Evolutionary conservation across 2,888 invertebrate species (phyloP).

Genomic region (Tetropium fuscum): DNA sequence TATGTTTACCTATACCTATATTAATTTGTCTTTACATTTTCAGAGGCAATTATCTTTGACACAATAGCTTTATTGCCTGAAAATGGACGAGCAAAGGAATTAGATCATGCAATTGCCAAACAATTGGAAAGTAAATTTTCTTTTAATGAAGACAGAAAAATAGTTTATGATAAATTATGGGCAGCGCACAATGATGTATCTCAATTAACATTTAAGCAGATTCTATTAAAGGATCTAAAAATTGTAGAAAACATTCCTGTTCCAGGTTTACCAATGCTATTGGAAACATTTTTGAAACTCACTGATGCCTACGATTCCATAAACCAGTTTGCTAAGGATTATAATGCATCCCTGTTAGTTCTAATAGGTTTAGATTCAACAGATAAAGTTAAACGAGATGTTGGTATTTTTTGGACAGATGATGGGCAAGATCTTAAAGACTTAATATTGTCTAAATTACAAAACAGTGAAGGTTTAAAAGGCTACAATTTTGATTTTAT

Average conservation of each 20-base stretch:
- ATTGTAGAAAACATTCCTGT: constrained; percentile 68
- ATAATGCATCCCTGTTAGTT: constrained; percentile 67
- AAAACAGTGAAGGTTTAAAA: constrained; percentile 44
- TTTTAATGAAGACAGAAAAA: constrained; percentile 63
- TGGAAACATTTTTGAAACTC: constrained; percentile 70
- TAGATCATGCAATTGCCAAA: constrained; percentile 72
- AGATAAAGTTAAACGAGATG: constrained; percentile 70
- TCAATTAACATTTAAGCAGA: constrained; percentile 72
- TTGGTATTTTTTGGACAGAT: constrained; percentile 64
- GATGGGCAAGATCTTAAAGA: constrained; percentile 59
- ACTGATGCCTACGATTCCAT: constrained; percentile 68
- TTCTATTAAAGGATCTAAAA: constrained; percentile 84
- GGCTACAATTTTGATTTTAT: constrained; percentile 64
- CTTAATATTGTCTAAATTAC: constrained; percentile 59
- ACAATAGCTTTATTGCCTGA: constrained; percentile 80
- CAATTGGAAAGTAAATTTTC: constrained; percentile 71
- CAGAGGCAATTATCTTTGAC: constrained; percentile 84
- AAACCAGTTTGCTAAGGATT: constrained; percentile 65
- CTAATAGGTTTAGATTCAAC: constrained; percentile 74
- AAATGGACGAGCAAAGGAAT: constrained; percentile 75
- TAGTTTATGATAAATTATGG: constrained; percentile 69
- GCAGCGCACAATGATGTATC: constrained; percentile 77
- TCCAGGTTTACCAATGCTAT: constrained; percentile 73
- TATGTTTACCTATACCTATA: no score
- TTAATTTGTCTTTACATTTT: constrained; percentile 44